Conservation (phyloP, 92 coral and sea anemone genomes). For the Porites rus region DNA sequence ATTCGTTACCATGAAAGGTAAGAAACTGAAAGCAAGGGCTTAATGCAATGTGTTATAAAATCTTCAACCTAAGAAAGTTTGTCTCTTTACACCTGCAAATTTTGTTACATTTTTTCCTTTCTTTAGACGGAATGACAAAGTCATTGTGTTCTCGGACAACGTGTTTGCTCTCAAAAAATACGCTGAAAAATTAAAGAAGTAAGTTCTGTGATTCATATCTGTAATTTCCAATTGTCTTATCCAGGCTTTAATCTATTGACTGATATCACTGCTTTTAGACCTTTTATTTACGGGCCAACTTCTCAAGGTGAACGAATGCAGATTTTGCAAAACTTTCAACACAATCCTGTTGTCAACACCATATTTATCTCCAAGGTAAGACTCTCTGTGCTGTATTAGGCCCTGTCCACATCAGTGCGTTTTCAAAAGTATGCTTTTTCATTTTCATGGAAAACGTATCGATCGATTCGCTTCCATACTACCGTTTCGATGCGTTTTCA, state of each 20-base stretch:
- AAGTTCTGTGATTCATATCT: conserved; percentile 8
- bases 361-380: conserved; percentile 97
- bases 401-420: background rate
- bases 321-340: conserved; percentile 97
- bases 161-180: conserved; percentile 95
- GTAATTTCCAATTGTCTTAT: no score
- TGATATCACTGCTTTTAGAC: conserved; percentile 60
- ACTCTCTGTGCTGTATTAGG: background rate
- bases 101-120: background rate
- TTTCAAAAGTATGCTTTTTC: background rate
- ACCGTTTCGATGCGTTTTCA: no score
- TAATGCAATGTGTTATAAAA: background rate
- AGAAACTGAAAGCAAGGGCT: background rate
- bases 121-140: conserved; percentile 96
- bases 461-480: no score
- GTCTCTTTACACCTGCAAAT: background rate
- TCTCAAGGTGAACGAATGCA: conserved; percentile 97
- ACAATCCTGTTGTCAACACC: conserved; percentile 97
- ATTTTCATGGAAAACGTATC: no score
- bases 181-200: conserved; percentile 93
- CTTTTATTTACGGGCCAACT: conserved; percentile 98
- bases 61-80: background rate
- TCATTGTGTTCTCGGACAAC: conserved; percentile 98
- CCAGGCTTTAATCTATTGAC: background rate
- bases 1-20: conserved; percentile 97